Conservation (phyloP, 2,113 vertebrate genomes). For the Echinops telfairi region DNA sequence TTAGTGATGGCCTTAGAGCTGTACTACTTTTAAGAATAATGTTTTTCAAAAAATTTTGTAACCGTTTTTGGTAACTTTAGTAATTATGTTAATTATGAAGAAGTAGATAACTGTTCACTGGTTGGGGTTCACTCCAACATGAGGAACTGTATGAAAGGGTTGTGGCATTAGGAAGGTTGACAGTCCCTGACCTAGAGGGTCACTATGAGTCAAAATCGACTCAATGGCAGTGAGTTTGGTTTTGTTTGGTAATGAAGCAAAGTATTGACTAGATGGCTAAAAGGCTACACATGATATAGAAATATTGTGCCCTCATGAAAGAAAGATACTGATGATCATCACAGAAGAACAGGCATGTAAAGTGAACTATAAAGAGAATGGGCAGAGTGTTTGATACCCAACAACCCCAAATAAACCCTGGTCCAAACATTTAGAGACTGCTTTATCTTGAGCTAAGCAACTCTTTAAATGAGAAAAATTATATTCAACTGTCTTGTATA, state of each 20-base stretch:
- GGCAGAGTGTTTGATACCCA: neutral
- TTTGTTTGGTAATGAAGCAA: neutral
- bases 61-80: neutral
- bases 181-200: too few species aligned
- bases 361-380: neutral
- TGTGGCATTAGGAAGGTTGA: too few species aligned
- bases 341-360: neutral
- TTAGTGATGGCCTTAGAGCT: neutral
- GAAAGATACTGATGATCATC: neutral
- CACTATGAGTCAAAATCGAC: too few species aligned
- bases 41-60: neutral
- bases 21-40: neutral
- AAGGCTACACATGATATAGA: neutral
- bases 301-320: neutral
- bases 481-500: neutral
- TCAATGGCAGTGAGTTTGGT: too few species aligned
- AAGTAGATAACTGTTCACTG: neutral
- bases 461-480: neutral
- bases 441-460: neutral
- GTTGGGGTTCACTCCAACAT: too few species aligned
- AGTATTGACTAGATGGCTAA: neutral
- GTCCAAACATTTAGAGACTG: neutral
- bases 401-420: neutral
- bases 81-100: slow-evolving; percentile 21
- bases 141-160: too few species aligned